phyloP scores from a whole-genome alignment of 2,797 vertebrate species.

The Dipus sagitta region DNA sequence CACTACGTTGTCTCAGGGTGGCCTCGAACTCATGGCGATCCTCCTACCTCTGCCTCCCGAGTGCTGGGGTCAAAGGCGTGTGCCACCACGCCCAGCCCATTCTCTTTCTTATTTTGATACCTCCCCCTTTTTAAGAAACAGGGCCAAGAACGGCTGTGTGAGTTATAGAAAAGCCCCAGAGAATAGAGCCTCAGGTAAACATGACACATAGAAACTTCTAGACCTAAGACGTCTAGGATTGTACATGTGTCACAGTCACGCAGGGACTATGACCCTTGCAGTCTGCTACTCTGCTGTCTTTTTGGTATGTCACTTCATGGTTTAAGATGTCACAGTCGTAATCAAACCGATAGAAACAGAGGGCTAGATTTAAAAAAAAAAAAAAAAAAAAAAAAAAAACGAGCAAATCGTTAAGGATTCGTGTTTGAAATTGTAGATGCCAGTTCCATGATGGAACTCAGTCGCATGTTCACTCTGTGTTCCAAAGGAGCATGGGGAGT shows the following conservation, averaged over 20 bases:
- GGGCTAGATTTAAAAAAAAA: not conserved
- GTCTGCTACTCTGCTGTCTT: not conserved
- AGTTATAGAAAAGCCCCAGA: not conserved
- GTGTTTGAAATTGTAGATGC: not conserved
- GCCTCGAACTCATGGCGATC: too few species aligned
- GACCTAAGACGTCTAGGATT: constrained; percentile 3
- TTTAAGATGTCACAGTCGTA: not conserved
- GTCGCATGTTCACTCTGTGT: constrained; percentile 21
- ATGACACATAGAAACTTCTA: not conserved
- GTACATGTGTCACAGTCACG: not conserved
- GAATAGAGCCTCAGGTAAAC: not conserved
- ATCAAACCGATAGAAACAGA: not conserved
- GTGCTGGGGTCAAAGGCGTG: too few species aligned
- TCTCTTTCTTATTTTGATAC: constrained; percentile 1
- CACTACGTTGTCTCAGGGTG: too few species aligned
- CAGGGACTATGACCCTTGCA: not conserved
- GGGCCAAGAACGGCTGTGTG: not conserved
- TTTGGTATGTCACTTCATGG: not conserved
- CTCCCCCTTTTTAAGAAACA: not conserved
- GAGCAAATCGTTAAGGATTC: not conserved
- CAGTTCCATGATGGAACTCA: not conserved
- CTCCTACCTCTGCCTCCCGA: too few species aligned
- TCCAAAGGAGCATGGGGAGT: constrained; percentile 49
- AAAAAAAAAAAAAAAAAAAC: not conserved
- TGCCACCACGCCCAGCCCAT: too few species aligned